Conservation (phyloP, 1,140 invertebrate genomes). For the Bombus sylvicola region DNA sequence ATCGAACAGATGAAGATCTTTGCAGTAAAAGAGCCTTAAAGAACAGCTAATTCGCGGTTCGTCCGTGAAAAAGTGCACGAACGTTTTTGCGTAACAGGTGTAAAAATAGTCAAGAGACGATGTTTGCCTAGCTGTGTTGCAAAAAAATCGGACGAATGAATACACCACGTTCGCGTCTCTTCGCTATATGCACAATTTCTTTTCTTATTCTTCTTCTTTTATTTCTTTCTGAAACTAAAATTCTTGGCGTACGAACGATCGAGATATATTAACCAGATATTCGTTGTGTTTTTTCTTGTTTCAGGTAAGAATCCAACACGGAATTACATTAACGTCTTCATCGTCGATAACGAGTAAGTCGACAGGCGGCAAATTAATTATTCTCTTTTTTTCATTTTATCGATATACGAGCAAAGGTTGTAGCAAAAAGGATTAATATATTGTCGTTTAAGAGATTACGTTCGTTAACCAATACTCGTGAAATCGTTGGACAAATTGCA, state of each 20-base stretch:
- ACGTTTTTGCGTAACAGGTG: constrained; percentile 6
- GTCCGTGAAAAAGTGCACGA: background rate
- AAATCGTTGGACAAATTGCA: background rate
- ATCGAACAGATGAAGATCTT: too few relatives aligned
- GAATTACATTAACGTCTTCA: background rate
- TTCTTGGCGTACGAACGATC: background rate
- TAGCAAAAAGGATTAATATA: background rate
- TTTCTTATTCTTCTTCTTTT: background rate
- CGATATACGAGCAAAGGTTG: background rate
- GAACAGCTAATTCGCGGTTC: background rate
- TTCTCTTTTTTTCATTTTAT: too few relatives aligned
- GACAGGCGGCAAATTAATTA: background rate
- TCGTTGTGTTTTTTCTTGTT: background rate
- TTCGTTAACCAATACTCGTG: background rate
- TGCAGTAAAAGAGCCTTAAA: too few relatives aligned
- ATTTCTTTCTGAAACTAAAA: background rate
- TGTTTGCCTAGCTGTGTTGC: background rate
- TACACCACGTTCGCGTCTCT: background rate
- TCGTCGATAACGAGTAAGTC: constrained; percentile 21
- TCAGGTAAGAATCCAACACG: constrained; percentile 20
- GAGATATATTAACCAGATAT: background rate
- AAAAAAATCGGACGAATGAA: background rate
- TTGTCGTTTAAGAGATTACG: too few relatives aligned
- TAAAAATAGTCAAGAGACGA: background rate
- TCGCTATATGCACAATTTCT: background rate